Evolutionary conservation across 1,140 invertebrate species (phyloP), one percentile per base, ranked within the genome.

Genomic region (Drosophila bocki): DNA sequence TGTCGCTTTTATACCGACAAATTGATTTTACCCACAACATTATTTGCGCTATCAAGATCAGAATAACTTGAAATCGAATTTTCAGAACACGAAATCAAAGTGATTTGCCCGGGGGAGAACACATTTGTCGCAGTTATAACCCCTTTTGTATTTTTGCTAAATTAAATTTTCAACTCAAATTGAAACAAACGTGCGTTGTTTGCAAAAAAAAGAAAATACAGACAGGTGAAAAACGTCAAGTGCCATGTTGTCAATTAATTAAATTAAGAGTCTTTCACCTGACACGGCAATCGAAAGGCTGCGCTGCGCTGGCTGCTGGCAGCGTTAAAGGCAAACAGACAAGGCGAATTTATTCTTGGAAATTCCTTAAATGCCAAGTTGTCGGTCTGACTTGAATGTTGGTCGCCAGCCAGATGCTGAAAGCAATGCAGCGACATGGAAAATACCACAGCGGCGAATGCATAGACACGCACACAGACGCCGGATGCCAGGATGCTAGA

Each of bases 381-480:
- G 39, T 39, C 42, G 51, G 35, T 37, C 22, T 72, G 67, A 48
- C 42, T 71, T 45, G 41, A 80, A 79, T 80, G 82, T 58, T 74
- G 75, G 58, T 75, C 48, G 65, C 62, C 77, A 82, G 63, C 68
- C 74, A 87, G 67, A 50, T 78, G 84, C 67, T 86, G 80, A 87
- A 87, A 86, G 82, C 82, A 71, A 87, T 86, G 82, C 83, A 88
- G 58, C 84, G 84, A 87, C 80, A 88, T 88, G 71, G 80, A 88
- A 87, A 80, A 83, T 86, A 84, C 84, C 83, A 87, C 84, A 88
- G 70, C 68, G 84, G 60, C 67, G 68, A 85, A 74, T 83, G 58
- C 72, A 72, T 51, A 45, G 71, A 61, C 48, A 74, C 56, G 33
- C 68, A 61, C 33, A 32, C 41, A 64, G 63, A 61, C 56, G 32